Conservation (phyloP, 2,113 vertebrate species). For the Numenius arquata region DNA sequence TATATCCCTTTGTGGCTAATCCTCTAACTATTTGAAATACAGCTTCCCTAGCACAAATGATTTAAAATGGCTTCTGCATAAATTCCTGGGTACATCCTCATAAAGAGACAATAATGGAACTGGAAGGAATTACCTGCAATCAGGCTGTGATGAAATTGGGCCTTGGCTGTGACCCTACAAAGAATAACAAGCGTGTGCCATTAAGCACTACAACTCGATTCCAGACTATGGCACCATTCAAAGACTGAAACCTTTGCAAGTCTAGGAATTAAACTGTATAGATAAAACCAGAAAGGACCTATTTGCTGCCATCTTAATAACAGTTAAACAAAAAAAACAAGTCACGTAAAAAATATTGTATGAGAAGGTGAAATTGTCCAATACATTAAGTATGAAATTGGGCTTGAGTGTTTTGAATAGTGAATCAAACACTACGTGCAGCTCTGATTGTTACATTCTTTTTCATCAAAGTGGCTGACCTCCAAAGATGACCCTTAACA, state of each 20-base stretch:
- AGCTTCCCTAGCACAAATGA: neutral
- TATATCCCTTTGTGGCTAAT: neutral
- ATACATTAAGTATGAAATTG: neutral
- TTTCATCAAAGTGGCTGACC: neutral
- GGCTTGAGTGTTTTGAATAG: neutral
- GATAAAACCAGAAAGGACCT: neutral
- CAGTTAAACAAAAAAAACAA: neutral
- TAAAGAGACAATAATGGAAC: neutral
- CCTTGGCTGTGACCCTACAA: neutral
- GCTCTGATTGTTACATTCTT: neutral
- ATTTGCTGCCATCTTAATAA: neutral
- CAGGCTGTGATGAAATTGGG: neutral
- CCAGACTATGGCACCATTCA: neutral
- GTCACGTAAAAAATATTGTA: accelerated
- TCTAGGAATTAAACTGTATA: neutral
- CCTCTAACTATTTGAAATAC: neutral
- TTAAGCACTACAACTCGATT: neutral
- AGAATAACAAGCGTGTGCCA: accelerated
- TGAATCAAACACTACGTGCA: neutral
- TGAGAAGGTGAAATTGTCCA: neutral
- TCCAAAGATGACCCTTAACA: neutral
- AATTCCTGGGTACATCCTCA: neutral
- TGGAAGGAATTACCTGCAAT: neutral
- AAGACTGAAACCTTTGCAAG: neutral
- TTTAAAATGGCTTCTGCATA: neutral